These are phyloP conservation scores for Apeira syringaria DNA, from an alignment of 2,888 invertebrate genomes.

Conservation along the genomic window DNA sequence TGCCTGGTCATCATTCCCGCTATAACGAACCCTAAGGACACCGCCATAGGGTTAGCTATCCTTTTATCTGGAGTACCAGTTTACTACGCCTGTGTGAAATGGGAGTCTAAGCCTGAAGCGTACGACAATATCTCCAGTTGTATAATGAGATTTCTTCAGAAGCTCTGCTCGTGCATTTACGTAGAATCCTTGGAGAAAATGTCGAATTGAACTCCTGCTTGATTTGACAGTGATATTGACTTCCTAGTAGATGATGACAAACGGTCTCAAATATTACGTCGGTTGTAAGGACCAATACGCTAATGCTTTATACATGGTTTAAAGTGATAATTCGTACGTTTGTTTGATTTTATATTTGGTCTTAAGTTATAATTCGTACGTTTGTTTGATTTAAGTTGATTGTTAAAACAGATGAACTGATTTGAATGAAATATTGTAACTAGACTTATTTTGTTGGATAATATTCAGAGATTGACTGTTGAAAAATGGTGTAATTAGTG, in stretches of 20 bases:
- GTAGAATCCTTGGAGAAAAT: conserved; percentile 84
- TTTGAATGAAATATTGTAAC: too few species aligned
- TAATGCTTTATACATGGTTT: conserved; percentile 20
- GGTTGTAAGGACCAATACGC: conserved; percentile 29
- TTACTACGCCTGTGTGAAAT: conserved; percentile 88
- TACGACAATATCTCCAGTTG: conserved; percentile 78
- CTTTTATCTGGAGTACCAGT: conserved; percentile 92
- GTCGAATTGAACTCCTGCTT: conserved; percentile 44
- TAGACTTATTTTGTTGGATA: too few species aligned
- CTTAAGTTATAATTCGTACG: too few species aligned
- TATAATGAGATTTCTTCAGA: conserved; percentile 83
- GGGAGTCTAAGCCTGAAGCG: conserved; percentile 83
- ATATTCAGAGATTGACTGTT: too few species aligned
- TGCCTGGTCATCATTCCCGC: conserved; percentile 92
- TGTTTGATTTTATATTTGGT: too few species aligned
- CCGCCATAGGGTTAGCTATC: conserved; percentile 89
- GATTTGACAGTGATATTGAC: conserved; percentile 10
- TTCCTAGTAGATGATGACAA: conserved; percentile 13
- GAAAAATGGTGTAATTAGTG: too few species aligned
- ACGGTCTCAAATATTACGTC: conserved; percentile 18
- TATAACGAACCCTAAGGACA: conserved; percentile 89
- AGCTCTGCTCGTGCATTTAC: conserved; percentile 85
- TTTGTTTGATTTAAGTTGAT: too few species aligned
- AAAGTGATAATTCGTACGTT: conserved; percentile 7
- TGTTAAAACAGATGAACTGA: too few species aligned